Base-by-base conservation (phyloP, 2,888 invertebrate species). In the Tinea semifulvella region DNA sequence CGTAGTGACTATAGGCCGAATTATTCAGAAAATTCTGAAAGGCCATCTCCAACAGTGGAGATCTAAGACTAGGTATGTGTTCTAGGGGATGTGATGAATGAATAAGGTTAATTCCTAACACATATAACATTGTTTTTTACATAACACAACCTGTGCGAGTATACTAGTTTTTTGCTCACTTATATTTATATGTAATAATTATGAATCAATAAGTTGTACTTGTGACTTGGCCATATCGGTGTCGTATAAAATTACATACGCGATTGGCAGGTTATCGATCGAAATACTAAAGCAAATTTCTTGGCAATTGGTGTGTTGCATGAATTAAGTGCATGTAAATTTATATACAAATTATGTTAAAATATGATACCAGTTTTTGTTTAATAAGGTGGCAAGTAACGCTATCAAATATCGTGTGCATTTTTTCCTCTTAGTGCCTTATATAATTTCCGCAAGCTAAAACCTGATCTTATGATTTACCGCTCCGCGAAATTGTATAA, bases 391-490 rank as follows among this genome's bases (percentile, higher is more conserved):
- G 5, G 11, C n/a, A 31, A n/a, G 4, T n/a, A 5, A 39, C 39
- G n/a, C 4, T 39, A 20, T 39, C 39, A 20, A 20, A 40, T 40
- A 22, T 22, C 40, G 49, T 49, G 48, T 43, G 47, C 45, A 45
- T 69, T 69, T 40, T 40, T 40, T 22, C 22, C 14, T 60, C 54
- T 56, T 58, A 7, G 18, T 27, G n/a, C 10, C 20, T 44, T 44
- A 44, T 26, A 38, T 38, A 44, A 44, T 53, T 52, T 56, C 55
- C 57, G 54, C 59, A 57, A 55, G 55, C 53, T 43, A 52, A 54
- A 58, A 57, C 57, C 52, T 52, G 66, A 62, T 61, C 53, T 56
- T 61, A 68, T 77, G 75, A 76, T 76, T 68, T 72, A 74, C 72
- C 56, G 53, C 56, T 61, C 63, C 64, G 61, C 65, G 67, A 63